A percentile compares a stretch with the other conserved stretches of the same genome.
phyloP scores from a whole-genome alignment of 2,113 vertebrate species.

The Eidolon helvum region DNA sequence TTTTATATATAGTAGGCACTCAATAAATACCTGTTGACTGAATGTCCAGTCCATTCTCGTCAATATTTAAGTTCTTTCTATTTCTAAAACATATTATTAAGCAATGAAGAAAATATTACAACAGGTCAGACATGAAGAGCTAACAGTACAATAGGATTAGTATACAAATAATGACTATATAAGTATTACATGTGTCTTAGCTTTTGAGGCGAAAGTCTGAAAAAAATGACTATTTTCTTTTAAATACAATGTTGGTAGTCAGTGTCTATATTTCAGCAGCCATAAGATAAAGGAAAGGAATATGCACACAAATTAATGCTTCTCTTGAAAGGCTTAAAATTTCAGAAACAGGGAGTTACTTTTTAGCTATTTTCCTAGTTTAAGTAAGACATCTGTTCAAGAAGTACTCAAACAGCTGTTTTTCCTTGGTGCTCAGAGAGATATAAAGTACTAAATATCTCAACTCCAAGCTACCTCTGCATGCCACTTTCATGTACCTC shows the following conservation, averaged over 20 bases:
- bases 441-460: neutral
- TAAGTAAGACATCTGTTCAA: neutral
- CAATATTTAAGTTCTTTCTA: neutral
- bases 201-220: neutral
- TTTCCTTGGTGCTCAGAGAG: neutral
- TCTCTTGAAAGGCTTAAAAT: slow-evolving; percentile 16
- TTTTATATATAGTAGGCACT: neutral
- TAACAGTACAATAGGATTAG: neutral
- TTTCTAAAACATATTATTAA: neutral
- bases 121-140: neutral
- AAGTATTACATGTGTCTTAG: neutral
- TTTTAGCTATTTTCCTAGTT: neutral
- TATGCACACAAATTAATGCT: neutral
- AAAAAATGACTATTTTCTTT: neutral
- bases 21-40: neutral
- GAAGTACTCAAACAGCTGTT: neutral
- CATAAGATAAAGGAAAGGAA: neutral
- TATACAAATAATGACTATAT: neutral
- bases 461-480: neutral
- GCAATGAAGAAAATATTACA: neutral
- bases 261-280: neutral
- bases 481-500: neutral
- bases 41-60: neutral
- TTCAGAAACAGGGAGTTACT: neutral
- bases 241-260: neutral